Conservation (phyloP, 2,888 invertebrate genomes). For the Geotrupes spiniger region DNA sequence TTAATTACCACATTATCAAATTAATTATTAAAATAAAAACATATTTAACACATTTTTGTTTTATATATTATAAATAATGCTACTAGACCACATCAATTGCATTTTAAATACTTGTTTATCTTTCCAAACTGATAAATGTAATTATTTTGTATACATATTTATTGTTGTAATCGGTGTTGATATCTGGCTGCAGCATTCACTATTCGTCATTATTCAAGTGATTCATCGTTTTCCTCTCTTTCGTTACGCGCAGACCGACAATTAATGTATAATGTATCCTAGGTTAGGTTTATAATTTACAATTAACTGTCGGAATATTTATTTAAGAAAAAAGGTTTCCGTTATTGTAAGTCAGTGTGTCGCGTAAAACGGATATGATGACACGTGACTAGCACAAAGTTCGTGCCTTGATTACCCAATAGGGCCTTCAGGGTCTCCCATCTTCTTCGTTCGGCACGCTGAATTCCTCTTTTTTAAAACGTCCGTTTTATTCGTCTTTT, state of each 20-base stretch:
- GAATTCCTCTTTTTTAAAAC: conserved; percentile 8
- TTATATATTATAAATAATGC: too few species aligned
- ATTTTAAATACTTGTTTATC: too few species aligned
- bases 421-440: conserved; percentile 28
- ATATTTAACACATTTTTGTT: too few species aligned
- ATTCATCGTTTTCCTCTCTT: conserved; percentile 12
- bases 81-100: too few species aligned
- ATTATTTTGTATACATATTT: too few species aligned
- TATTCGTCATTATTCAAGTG: too few species aligned
- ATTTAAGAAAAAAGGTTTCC: conserved; percentile 35
- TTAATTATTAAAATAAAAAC: too few species aligned
- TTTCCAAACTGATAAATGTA: too few species aligned
- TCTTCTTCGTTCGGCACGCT: conserved; percentile 10
- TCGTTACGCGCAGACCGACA: neutral
- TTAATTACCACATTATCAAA: too few species aligned
- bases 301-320: conserved; percentile 25
- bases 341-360: conserved; percentile 51
- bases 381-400: conserved; percentile 44
- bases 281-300: conserved; percentile 28
- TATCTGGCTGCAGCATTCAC: too few species aligned
- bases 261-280: conserved; percentile 22
- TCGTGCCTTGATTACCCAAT: conserved; percentile 42
- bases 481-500: too few species aligned
- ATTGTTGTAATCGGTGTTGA: too few species aligned
- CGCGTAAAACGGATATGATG: conserved; percentile 45